Base-by-base conservation (phyloP, 2,797 vertebrate genomes). In the Sebastes ruberrimus region DNA sequence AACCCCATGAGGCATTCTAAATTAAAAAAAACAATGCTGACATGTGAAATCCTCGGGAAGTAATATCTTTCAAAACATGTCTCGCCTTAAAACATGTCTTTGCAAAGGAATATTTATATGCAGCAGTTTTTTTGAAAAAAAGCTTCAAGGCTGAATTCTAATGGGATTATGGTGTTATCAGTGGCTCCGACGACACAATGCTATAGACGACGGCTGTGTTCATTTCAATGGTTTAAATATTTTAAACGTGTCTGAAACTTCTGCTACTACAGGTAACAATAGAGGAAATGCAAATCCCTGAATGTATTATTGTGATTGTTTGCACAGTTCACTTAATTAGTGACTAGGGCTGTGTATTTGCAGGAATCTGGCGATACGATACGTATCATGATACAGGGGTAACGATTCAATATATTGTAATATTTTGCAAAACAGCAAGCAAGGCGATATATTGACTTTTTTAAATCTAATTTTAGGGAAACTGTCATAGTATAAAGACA, bases 1-100 rank as follows among this genome's bases (percentile, higher is more conserved):
- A 86, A 81, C 69, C 86, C 71, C 74, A 13, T 7, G 25, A 84
- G 84, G 72, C 73, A 67, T 25, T 27, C 71, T 80, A 85, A 85
- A 78, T 83, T 30, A 33, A 72, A 60, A 61, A 67, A 80, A 80
- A 76, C 63, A 71, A 65, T 42, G 68, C 73, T 78, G 83, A 76
- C 79, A 78, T 28, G 28, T 76, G 56, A 67, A 88, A 71, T 81
- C 78, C 57, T 71, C 42, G 8, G 69, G 62, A 82, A 70, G 27
- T 28, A 67, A 71, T 87, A 78, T 82, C 84, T 76, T 82, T 68
- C 27, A 63, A 73, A 83, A 78, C 75, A 87, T 10, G 74, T 62
- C 38, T 75, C 10, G 10, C 71, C 64, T 83, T 79, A 71, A 88
- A 86, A 71, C 25, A 53, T 42, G 59, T 61, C 32, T 83, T 67